Percentiles rank a stretch among this genome's conserved stretches.
phyloP scores from a whole-genome alignment of 2,888 invertebrate species.

The Hirudinaria manillensis region DNA sequence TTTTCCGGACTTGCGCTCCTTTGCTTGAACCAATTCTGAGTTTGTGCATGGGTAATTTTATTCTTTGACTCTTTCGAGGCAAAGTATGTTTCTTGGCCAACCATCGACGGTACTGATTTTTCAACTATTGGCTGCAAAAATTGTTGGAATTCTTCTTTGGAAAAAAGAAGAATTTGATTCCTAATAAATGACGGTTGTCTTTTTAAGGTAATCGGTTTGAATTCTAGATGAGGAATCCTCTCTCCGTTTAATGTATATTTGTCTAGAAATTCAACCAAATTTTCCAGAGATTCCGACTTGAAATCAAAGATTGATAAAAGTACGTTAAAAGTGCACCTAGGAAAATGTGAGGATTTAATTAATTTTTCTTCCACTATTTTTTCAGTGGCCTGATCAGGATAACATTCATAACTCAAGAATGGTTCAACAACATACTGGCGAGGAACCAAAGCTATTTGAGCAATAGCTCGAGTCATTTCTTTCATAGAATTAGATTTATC shows the following conservation, averaged over 20 bases:
- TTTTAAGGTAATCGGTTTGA: background rate
- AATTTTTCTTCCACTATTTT: no score
- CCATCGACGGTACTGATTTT: background rate
- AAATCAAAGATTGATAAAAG: background rate
- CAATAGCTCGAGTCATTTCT: background rate
- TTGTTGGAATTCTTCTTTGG: background rate
- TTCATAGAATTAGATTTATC: background rate
- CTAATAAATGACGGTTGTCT: background rate
- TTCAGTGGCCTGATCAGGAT: no score
- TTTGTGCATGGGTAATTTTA: background rate
- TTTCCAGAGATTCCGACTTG: background rate
- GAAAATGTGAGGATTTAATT: no score
- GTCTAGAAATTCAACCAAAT: background rate
- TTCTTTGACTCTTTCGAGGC: background rate
- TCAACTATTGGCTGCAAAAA: background rate
- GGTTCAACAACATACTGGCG: background rate
- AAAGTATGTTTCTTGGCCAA: background rate
- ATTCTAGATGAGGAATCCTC: background rate
- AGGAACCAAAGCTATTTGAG: background rate
- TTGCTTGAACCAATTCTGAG: background rate
- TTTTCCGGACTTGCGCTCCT: background rate
- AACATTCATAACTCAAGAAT: background rate
- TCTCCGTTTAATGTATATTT: background rate
- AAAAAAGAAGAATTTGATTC: background rate
- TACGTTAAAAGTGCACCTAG: background rate